Percentiles rank a stretch among this genome's conserved stretches.
These are phyloP conservation scores for Drosophila burlai DNA, from an alignment of 1,140 invertebrate species.

Conservation along the genomic window DNA sequence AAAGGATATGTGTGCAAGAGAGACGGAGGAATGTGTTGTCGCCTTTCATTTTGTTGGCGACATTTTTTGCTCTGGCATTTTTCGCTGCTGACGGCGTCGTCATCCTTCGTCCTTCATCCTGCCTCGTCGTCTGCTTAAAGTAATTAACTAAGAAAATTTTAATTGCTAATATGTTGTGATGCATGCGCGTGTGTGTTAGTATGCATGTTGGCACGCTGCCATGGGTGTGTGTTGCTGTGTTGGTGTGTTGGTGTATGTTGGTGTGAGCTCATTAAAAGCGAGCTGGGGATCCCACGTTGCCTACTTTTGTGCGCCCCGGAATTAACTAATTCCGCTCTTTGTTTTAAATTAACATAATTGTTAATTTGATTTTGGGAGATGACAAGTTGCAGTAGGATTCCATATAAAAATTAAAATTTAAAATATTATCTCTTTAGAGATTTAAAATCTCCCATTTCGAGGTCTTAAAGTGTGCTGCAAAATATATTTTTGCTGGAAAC, in stretches of 20 bases:
- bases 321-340: conserved; percentile 62
- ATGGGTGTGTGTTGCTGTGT: neutral
- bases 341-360: conserved; percentile 42
- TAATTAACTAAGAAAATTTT: conserved; percentile 85
- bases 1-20: neutral
- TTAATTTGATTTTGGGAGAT: conserved; percentile 30
- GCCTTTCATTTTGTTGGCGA: conserved; percentile 70
- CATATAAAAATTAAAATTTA: neutral
- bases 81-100: conserved; percentile 18
- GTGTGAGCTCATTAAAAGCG: conserved; percentile 69
- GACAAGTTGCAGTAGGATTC: too few species aligned
- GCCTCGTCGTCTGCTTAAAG: conserved; percentile 78
- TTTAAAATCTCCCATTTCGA: neutral
- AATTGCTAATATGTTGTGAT: conserved; percentile 85
- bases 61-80: conserved; percentile 49
- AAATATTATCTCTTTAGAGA: neutral
- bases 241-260: conserved; percentile 16
- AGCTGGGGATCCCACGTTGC: conserved; percentile 46
- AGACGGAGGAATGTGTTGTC: conserved; percentile 38
- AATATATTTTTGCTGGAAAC: neutral
- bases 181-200: conserved; percentile 60
- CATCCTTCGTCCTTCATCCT: conserved; percentile 37
- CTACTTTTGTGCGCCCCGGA: conserved; percentile 64
- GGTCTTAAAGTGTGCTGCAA: neutral
- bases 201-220: conserved; percentile 38